These are phyloP conservation scores for Sinocyclocheilus anophthalmus DNA, from an alignment of 2,113 vertebrate genomes.

Conservation along the genomic window DNA sequence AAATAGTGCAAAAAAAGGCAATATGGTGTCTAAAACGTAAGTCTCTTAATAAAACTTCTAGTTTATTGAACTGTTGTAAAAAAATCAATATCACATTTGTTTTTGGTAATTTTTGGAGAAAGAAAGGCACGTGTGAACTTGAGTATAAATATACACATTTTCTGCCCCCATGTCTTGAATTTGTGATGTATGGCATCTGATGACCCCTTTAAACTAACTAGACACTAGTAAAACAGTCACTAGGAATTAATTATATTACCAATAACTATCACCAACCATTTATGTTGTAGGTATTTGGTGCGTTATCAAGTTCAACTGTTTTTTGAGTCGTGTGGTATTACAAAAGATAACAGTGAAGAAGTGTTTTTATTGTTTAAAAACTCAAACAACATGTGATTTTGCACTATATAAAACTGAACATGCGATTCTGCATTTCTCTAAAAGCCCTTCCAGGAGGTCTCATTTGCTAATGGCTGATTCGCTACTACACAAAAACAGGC, in stretches of 20 bases:
- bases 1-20: too few species aligned
- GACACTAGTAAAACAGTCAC: neutral
- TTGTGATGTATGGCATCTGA: too few species aligned
- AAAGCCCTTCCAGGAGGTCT: neutral
- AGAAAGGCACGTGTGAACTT: too few species aligned
- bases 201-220: neutral
- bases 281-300: neutral
- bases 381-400: neutral
- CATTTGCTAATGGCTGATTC: neutral
- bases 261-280: neutral
- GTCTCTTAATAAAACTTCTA: too few species aligned
- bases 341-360: neutral
- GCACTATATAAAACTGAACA: neutral
- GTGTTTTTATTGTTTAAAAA: constrained; percentile 9
- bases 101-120: too few species aligned
- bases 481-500: constrained; percentile 4
- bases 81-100: too few species aligned
- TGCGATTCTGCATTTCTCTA: neutral
- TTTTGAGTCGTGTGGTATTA: neutral
- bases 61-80: too few species aligned
- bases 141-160: too few species aligned
- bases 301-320: neutral
- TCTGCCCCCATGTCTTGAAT: too few species aligned
- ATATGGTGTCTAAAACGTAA: too few species aligned
- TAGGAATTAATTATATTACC: neutral